These are phyloP conservation scores for Eupithecia pulchellata DNA, from an alignment of 2,888 invertebrate species.

Conservation along the genomic window DNA sequence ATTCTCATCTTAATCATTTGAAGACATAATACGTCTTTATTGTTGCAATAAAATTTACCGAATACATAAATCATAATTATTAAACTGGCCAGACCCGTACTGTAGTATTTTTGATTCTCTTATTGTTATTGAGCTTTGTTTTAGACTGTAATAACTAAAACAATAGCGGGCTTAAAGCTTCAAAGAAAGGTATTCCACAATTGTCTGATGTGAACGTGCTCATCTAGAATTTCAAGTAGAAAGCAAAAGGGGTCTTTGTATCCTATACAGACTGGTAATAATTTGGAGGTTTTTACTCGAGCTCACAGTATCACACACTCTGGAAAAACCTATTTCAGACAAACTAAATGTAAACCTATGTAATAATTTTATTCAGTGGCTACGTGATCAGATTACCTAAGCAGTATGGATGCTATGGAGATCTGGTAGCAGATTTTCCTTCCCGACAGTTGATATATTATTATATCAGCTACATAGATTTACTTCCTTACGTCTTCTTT, in stretches of 20 bases:
- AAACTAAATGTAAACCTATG: neutral
- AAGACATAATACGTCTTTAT: neutral
- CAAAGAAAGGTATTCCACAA: slow-evolving; percentile 18
- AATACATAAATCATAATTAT: slow-evolving; percentile 25
- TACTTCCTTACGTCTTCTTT: neutral
- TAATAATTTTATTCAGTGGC: neutral
- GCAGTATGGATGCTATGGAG: no score
- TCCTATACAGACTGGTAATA: neutral
- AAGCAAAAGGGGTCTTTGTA: neutral
- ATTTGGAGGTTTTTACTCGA: neutral
- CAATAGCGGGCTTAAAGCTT: slow-evolving; percentile 21
- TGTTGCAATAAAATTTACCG: slow-evolving; percentile 16
- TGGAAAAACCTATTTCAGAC: neutral
- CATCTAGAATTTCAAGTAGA: slow-evolving; percentile 14
- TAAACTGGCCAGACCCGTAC: slow-evolving; percentile 18
- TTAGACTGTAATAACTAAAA: slow-evolving; percentile 28
- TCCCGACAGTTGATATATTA: no score
- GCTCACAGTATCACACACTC: neutral
- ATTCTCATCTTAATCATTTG: neutral
- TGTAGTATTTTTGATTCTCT: slow-evolving; percentile 19
- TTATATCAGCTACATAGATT: no score
- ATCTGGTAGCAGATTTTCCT: neutral
- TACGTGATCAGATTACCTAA: neutral
- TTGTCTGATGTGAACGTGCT: slow-evolving; percentile 23
- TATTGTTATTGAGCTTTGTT: slow-evolving; percentile 29